Conservation (phyloP, 2,888 invertebrate species). For the Ischnura elegans region DNA sequence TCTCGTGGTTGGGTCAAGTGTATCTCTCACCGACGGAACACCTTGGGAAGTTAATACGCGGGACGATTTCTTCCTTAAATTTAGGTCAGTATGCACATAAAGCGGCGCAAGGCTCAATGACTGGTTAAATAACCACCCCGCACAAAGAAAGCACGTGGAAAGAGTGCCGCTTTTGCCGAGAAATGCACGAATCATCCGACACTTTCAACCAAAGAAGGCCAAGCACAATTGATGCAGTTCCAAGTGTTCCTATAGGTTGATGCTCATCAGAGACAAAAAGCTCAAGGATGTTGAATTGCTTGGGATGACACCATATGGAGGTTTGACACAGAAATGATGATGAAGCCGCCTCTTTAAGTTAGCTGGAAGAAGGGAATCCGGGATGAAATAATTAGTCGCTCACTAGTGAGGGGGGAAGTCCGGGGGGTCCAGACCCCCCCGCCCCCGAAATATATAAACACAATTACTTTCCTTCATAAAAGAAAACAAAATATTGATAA, state of each 20-base stretch:
- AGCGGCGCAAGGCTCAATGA: neutral
- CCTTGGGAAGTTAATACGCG: neutral
- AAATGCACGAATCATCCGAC: neutral
- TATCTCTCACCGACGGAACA: neutral
- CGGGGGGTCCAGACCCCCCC: too few species aligned
- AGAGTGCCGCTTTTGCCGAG: neutral
- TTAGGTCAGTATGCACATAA: neutral
- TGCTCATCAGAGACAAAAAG: neutral
- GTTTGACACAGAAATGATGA: neutral
- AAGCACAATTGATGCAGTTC: neutral
- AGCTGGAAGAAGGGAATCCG: neutral
- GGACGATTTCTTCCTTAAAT: neutral
- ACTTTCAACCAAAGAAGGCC: neutral
- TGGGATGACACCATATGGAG: neutral
- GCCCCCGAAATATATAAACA: too few species aligned
- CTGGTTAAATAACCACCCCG: neutral
- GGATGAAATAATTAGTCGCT: neutral
- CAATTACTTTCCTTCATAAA: too few species aligned
- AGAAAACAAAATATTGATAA: too few species aligned
- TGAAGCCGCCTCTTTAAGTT: neutral
- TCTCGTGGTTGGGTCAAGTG: neutral
- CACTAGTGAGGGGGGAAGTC: too few species aligned
- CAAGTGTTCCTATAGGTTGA: neutral
- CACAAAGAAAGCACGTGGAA: neutral
- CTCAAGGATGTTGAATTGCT: neutral